phyloP scores from a whole-genome alignment of 2,797 vertebrate genomes.

The Labeo calbasu region DNA sequence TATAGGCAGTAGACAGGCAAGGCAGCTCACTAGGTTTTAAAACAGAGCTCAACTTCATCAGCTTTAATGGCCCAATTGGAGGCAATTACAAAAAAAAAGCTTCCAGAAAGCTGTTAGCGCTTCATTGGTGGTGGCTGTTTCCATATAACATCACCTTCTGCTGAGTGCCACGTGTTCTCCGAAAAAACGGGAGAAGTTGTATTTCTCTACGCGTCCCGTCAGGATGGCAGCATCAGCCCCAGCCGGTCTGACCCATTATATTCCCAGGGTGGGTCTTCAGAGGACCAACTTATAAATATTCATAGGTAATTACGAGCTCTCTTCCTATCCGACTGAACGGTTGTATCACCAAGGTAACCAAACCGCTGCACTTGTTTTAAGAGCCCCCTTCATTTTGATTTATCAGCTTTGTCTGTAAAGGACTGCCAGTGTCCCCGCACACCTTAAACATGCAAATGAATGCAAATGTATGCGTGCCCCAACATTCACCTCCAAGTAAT shows the following conservation, averaged over 20 bases:
- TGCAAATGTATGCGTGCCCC: conserved; percentile 80
- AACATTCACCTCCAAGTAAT: conserved; percentile 78
- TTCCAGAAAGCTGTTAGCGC: conserved; percentile 15
- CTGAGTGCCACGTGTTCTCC: conserved; percentile 10
- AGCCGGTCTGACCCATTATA: conserved; percentile 64
- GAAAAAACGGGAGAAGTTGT: conserved; percentile 43
- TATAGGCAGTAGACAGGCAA: neutral
- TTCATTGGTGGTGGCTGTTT: conserved; percentile 14
- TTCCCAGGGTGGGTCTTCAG: conserved; percentile 65
- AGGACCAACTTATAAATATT: conserved; percentile 75
- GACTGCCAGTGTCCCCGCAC: conserved; percentile 68
- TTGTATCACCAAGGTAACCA: conserved; percentile 64
- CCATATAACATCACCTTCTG: conserved; percentile 21
- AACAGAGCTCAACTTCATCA: conserved; percentile 14
- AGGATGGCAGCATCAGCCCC: conserved; percentile 49
- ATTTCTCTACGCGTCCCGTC: conserved; percentile 33
- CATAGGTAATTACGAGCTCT: conserved; percentile 67
- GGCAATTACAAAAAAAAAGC: conserved; percentile 13
- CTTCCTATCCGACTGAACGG: conserved; percentile 38
- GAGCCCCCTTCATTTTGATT: conserved; percentile 75
- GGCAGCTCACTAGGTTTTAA: neutral
- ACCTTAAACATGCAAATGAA: conserved; percentile 79
- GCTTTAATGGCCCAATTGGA: conserved; percentile 11
- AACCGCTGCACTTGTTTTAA: conserved; percentile 66
- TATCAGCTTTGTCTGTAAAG: conserved; percentile 76